phyloP scores from a whole-genome alignment of 1,140 invertebrate genomes.

The Drosophila tsacasi region DNA sequence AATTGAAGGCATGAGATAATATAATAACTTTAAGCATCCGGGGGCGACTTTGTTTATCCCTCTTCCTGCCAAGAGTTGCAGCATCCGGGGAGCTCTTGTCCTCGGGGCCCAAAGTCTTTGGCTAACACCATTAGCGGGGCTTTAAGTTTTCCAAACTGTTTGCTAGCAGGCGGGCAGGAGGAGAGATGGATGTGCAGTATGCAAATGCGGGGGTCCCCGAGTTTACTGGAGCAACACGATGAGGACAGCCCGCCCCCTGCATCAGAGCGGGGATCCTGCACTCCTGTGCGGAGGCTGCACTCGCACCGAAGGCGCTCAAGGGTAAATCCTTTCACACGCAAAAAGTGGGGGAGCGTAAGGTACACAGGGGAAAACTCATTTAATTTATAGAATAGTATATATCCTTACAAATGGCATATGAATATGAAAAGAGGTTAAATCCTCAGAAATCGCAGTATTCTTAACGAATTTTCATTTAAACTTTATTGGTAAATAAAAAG shows the following conservation, averaged over 20 bases:
- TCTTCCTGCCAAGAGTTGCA: conserved; percentile 13
- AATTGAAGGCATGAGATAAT: conserved; percentile 30
- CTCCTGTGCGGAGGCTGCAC: conserved; percentile 32
- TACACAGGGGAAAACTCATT: neutral
- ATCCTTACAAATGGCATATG: neutral
- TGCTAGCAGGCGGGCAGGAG: neutral
- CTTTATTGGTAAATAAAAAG: too few species aligned
- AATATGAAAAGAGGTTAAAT: neutral
- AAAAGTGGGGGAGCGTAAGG: neutral
- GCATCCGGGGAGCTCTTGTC: conserved; percentile 14
- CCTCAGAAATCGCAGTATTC: neutral
- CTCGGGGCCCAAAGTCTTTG: conserved; percentile 26
- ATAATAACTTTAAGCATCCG: conserved; percentile 18
- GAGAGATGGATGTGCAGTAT: neutral
- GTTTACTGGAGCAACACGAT: conserved; percentile 57
- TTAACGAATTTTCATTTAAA: neutral
- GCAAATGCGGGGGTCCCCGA: conserved; percentile 8
- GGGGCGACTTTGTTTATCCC: conserved; percentile 17
- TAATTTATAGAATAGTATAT: neutral
- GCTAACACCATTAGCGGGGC: conserved; percentile 40
- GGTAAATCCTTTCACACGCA: conserved; percentile 52
- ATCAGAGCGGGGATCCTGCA: neutral
- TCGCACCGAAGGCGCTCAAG: conserved; percentile 58
- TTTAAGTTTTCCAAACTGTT: conserved; percentile 33
- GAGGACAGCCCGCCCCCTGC: neutral